Percentiles rank a stretch among this genome's conserved stretches.
These are phyloP conservation scores for Abrostola tripartita DNA, from an alignment of 2,888 invertebrate genomes.

Conservation along the genomic window DNA sequence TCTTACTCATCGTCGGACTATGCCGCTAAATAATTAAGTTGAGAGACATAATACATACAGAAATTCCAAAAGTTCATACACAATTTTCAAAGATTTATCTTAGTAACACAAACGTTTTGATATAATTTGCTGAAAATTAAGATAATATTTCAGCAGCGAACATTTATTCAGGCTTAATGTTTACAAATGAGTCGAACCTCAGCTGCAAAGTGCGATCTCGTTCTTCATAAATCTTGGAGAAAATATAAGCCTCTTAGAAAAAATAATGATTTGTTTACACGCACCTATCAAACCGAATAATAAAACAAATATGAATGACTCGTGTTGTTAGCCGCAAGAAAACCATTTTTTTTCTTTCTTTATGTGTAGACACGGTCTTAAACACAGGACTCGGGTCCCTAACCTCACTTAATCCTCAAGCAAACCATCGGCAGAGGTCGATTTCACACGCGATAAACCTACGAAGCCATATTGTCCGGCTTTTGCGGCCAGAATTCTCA, in stretches of 20 bases:
- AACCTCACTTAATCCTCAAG: slow-evolving; percentile 71
- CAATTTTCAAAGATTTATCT: too few species aligned
- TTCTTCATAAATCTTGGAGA: too few species aligned
- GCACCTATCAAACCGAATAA: slow-evolving; percentile 36
- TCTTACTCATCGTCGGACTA: too few species aligned
- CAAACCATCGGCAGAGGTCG: slow-evolving; percentile 70
- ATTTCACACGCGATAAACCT: slow-evolving; percentile 79
- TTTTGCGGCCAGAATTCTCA: slow-evolving; percentile 57
- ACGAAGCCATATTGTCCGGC: slow-evolving; percentile 70
- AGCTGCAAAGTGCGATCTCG: too few species aligned
- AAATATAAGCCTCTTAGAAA: slow-evolving; percentile 18
- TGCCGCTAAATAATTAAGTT: too few species aligned
- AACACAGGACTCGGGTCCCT: slow-evolving; percentile 64
- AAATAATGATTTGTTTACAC: slow-evolving; percentile 23
- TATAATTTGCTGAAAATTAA: slow-evolving; percentile 17
- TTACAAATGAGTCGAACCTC: too few species aligned
- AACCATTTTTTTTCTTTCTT: slow-evolving; percentile 53
- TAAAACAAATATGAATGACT: slow-evolving; percentile 43
- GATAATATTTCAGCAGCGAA: neutral
- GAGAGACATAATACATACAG: too few species aligned
- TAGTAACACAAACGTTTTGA: slow-evolving; percentile 2
- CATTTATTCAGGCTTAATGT: too few species aligned
- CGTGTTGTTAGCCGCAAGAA: slow-evolving; percentile 47
- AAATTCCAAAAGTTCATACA: too few species aligned
- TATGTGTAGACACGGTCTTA: slow-evolving; percentile 54